A percentile compares a stretch with the other conserved stretches of the same genome.
phyloP scores from a whole-genome alignment of 2,888 invertebrate genomes.

The Pammene fasciana region DNA sequence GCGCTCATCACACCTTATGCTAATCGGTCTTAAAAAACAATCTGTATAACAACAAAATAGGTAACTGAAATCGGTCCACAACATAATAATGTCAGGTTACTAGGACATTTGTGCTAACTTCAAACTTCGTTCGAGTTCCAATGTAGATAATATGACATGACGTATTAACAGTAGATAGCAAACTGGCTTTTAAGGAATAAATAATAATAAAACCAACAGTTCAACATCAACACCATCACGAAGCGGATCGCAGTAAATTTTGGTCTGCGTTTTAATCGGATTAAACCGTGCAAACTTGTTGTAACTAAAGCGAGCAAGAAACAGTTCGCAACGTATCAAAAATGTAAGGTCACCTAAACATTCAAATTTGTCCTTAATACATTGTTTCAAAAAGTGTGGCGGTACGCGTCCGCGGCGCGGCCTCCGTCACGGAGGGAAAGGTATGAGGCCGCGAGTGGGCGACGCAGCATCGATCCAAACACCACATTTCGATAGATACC shows the following conservation, averaged over 20 bases:
- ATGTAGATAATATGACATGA: no score
- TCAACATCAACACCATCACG: not conserved
- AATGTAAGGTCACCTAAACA: constrained; percentile 25
- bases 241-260: not conserved
- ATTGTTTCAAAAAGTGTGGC: constrained; percentile 42
- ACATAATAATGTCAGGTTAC: no score
- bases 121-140: no score
- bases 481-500: constrained; percentile 45
- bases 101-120: no score
- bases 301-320: constrained; percentile 6
- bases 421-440: constrained; percentile 55
- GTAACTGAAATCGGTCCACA: no score
- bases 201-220: no score
- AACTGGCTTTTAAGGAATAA: no score
- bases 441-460: constrained; percentile 58
- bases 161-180: no score
- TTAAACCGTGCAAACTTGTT: not conserved
- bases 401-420: constrained; percentile 24
- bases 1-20: not conserved
- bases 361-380: constrained; percentile 38
- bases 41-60: no score
- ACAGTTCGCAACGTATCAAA: constrained; percentile 7
- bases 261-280: not conserved
- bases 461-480: constrained; percentile 51
- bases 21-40: no score